phyloP scores from a whole-genome alignment of 2,888 invertebrate genomes.

The Epinotia nisella region DNA sequence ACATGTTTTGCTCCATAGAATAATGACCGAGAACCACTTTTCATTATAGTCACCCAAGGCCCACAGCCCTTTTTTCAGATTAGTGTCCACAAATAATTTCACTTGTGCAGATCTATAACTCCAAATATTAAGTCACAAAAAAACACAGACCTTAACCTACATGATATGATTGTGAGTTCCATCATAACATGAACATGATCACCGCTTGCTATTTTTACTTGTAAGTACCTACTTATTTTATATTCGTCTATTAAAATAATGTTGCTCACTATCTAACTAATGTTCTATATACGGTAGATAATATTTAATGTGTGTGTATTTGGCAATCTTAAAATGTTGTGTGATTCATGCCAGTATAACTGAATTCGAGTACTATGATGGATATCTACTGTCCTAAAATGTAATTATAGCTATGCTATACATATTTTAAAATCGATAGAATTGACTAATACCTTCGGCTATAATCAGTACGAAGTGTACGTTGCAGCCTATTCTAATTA shows the following conservation, averaged over 20 bases:
- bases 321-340: slow-evolving; percentile 50
- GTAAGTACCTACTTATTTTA: slow-evolving; percentile 5
- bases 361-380: slow-evolving; percentile 44
- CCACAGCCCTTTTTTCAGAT: not conserved
- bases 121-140: slow-evolving; percentile 51
- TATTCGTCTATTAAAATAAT: slow-evolving; percentile 29
- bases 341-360: slow-evolving; percentile 37
- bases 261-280: slow-evolving; percentile 39
- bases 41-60: not conserved
- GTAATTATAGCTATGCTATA: slow-evolving; percentile 53
- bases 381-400: slow-evolving; percentile 11
- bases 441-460: slow-evolving; percentile 36
- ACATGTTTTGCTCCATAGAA: slow-evolving; percentile 2
- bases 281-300: slow-evolving; percentile 17
- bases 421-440: slow-evolving; percentile 19
- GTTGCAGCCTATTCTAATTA: slow-evolving; percentile 24
- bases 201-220: slow-evolving; percentile 33
- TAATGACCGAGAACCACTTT: not conserved
- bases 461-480: slow-evolving; percentile 25
- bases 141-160: slow-evolving; percentile 62
- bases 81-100: slow-evolving; percentile 40
- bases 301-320: slow-evolving; percentile 44
- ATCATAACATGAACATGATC: slow-evolving; percentile 42
- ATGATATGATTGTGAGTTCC: slow-evolving; percentile 76
- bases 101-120: slow-evolving; percentile 55